phyloP scores from a whole-genome alignment of 2,113 vertebrate species.

The Pseudopodoces humilis region DNA sequence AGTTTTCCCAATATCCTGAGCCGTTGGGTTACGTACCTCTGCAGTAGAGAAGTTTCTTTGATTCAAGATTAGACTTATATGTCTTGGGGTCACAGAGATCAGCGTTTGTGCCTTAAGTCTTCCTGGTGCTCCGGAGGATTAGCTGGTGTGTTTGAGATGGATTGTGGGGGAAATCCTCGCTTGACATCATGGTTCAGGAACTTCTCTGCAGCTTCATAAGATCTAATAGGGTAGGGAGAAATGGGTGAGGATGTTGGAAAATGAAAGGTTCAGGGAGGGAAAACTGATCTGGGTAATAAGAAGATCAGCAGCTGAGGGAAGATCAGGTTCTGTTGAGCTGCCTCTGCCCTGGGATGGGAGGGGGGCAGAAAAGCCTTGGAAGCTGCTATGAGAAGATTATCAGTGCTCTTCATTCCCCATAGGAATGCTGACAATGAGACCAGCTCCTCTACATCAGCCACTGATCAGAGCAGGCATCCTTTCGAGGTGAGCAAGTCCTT shows the following conservation, averaged over 20 bases:
- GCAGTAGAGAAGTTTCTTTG: not conserved
- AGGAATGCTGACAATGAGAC: conserved; percentile 86
- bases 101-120: not conserved
- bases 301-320: not conserved
- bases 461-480: conserved; percentile 85
- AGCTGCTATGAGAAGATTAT: not conserved
- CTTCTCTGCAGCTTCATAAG: not conserved
- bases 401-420: not conserved
- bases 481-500: conserved; percentile 77
- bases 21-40: not conserved
- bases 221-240: not conserved
- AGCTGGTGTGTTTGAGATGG: not conserved
- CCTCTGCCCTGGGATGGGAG: not conserved
- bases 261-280: accelerated
- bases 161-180: not conserved
- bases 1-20: not conserved
- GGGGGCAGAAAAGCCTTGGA: not conserved
- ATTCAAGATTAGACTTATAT: not conserved
- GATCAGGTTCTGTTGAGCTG: not conserved
- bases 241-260: not conserved
- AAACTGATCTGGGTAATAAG: accelerated
- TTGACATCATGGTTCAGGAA: not conserved
- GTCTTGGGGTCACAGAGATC: not conserved
- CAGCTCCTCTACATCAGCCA: conserved; percentile 76
- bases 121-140: not conserved